Conservation (phyloP, 1,140 invertebrate genomes). For the Hycleus phaleratus region DNA sequence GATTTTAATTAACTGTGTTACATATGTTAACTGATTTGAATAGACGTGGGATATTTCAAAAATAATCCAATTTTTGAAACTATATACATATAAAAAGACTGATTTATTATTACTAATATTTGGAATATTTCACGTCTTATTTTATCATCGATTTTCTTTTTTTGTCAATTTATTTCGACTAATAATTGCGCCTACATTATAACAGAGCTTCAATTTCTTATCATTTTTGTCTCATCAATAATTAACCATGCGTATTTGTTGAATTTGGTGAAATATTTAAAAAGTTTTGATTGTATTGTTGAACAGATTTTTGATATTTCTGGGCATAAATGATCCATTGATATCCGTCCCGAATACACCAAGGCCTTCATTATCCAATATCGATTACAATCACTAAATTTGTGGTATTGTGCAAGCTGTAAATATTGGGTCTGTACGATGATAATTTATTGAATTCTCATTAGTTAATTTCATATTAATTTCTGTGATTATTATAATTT, state of each 20-base stretch:
- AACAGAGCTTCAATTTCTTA: background rate
- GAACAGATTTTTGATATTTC: constrained; percentile 6
- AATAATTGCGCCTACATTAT: background rate
- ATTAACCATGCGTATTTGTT: background rate
- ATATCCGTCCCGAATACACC: constrained; percentile 12
- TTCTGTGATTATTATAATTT: no score
- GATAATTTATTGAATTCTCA: no score
- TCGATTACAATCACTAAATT: background rate
- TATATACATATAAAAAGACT: constrained; percentile 1
- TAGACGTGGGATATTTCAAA: background rate
- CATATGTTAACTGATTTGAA: constrained; percentile 42
- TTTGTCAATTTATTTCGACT: background rate
- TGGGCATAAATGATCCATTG: constrained; percentile 2
- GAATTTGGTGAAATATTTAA: background rate
- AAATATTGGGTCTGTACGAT: no score
- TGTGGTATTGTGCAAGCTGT: no score
- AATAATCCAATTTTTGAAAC: background rate
- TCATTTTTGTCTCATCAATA: background rate
- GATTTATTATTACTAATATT: background rate
- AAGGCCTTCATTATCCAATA: constrained; percentile 10
- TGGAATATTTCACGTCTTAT: background rate
- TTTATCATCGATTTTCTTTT: background rate
- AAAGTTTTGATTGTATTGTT: background rate
- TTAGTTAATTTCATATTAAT: no score
- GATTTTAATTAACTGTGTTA: constrained; percentile 56